Evolutionary conservation across 2,113 vertebrate species (phyloP).

Genomic region (Peromyscus polionotus): DNA sequence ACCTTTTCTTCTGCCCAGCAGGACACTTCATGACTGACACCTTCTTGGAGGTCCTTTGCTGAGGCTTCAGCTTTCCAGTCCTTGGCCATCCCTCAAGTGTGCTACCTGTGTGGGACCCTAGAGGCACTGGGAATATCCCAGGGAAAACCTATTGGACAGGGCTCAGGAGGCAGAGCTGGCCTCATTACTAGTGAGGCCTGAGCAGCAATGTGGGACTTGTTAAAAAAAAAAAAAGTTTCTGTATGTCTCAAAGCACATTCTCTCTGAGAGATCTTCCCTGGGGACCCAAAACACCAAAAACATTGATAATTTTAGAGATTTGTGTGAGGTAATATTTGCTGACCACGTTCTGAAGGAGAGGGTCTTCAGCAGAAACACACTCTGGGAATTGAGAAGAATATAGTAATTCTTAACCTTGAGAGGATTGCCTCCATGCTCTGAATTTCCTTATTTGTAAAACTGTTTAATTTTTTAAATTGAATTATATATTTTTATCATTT

Average conservation of each 20-base stretch:
- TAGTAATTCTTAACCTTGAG: not conserved
- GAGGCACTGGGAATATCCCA: not conserved
- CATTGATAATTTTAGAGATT: not conserved
- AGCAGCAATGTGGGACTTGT: constrained; percentile 63
- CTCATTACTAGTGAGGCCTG: not conserved
- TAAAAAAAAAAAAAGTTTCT: constrained; percentile 59
- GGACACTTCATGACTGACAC: not conserved
- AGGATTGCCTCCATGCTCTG: not conserved
- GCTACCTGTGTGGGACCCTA: not conserved
- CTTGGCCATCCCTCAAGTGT: not conserved
- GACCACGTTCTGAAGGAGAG: not conserved
- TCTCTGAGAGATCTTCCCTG: not conserved
- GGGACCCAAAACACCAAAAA: not conserved
- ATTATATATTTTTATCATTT: not conserved
- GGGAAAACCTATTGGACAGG: not conserved
- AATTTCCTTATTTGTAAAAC: not conserved
- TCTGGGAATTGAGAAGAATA: not conserved
- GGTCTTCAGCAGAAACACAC: not conserved
- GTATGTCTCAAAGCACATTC: constrained; percentile 22
- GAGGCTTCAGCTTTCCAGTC: not conserved
- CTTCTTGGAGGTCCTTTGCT: not conserved
- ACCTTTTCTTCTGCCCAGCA: not conserved
- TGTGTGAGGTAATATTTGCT: not conserved
- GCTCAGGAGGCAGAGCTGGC: constrained; percentile 7
- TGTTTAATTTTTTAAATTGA: not conserved